Evolutionary conservation across 2,797 vertebrate species (phyloP).

Genomic region (Pogonophryne albipinna): DNA sequence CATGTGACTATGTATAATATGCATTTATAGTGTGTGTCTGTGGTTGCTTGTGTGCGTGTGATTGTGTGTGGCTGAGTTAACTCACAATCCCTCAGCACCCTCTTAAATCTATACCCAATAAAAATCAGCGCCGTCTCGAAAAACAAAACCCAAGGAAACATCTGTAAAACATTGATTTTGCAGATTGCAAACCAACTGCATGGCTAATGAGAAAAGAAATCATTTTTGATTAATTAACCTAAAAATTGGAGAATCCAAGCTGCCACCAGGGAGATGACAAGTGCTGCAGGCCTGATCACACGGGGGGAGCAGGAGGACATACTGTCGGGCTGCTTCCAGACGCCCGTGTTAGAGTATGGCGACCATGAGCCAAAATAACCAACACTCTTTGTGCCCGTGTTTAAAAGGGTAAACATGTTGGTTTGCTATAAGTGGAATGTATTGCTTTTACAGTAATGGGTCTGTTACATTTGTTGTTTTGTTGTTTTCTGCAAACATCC

Average conservation of each 20-base stretch:
- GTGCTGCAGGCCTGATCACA: slow-evolving; percentile 70
- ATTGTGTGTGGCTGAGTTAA: slow-evolving; percentile 75
- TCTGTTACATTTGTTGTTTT: slow-evolving; percentile 14
- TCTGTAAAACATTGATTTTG: slow-evolving; percentile 89
- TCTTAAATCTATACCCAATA: slow-evolving; percentile 89
- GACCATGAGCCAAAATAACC: slow-evolving; percentile 65
- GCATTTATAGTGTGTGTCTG: slow-evolving; percentile 61
- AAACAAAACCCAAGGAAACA: slow-evolving; percentile 87
- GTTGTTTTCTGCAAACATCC: background rate
- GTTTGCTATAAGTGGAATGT: slow-evolving; percentile 52
- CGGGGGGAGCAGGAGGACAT: slow-evolving; percentile 38
- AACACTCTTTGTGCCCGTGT: slow-evolving; percentile 51
- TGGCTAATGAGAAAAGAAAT: slow-evolving; percentile 90
- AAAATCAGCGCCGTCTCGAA: slow-evolving; percentile 87
- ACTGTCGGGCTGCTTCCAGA: slow-evolving; percentile 56
- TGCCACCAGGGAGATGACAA: slow-evolving; percentile 80
- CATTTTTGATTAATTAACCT: slow-evolving; percentile 91
- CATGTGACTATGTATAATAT: slow-evolving; percentile 50
- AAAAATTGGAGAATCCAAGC: slow-evolving; percentile 85
- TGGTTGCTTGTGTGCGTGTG: slow-evolving; percentile 51
- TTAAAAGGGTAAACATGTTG: slow-evolving; percentile 48
- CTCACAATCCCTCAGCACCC: slow-evolving; percentile 84
- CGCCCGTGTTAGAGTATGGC: slow-evolving; percentile 59
- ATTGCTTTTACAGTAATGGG: slow-evolving; percentile 50
- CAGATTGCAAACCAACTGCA: slow-evolving; percentile 86